phyloP scores from a whole-genome alignment of 1,140 invertebrate species.

The Formica exsecta region DNA sequence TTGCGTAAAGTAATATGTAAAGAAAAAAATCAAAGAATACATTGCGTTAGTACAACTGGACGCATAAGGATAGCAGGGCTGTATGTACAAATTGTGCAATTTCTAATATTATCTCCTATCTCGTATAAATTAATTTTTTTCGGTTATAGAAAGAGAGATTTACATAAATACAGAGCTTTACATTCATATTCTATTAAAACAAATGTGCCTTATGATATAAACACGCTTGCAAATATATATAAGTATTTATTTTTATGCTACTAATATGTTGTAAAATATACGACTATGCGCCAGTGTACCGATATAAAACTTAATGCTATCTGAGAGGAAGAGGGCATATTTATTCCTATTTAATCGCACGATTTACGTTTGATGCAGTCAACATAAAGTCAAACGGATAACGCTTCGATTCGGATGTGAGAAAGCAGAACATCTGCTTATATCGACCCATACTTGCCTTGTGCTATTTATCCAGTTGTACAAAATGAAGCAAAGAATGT shows the following conservation, averaged over 20 bases:
- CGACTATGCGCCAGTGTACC: slow-evolving; percentile 47
- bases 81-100: slow-evolving; percentile 67
- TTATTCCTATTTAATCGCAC: slow-evolving; percentile 42
- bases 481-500: slow-evolving; percentile 83
- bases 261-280: background rate
- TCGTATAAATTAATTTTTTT: slow-evolving; percentile 19
- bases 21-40: slow-evolving; percentile 51
- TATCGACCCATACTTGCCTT: slow-evolving; percentile 85
- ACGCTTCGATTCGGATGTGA: slow-evolving; percentile 53
- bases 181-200: slow-evolving; percentile 5
- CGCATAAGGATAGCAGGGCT: slow-evolving; percentile 79
- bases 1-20: slow-evolving; percentile 40
- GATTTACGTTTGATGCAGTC: slow-evolving; percentile 59
- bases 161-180: background rate
- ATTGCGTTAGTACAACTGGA: slow-evolving; percentile 82
- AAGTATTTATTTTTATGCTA: slow-evolving; percentile 19
- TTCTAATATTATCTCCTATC: slow-evolving; percentile 33
- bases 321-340: slow-evolving; percentile 70
- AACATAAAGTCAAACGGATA: slow-evolving; percentile 62
- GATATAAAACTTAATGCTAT: slow-evolving; percentile 36
- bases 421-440: slow-evolving; percentile 66
- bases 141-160: background rate
- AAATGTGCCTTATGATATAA: background rate
- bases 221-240: background rate
- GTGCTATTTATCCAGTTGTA: slow-evolving; percentile 85